Evolutionary conservation across 2,113 vertebrate genomes (phyloP).

Genomic region (Coptodon bakossiorum): DNA sequence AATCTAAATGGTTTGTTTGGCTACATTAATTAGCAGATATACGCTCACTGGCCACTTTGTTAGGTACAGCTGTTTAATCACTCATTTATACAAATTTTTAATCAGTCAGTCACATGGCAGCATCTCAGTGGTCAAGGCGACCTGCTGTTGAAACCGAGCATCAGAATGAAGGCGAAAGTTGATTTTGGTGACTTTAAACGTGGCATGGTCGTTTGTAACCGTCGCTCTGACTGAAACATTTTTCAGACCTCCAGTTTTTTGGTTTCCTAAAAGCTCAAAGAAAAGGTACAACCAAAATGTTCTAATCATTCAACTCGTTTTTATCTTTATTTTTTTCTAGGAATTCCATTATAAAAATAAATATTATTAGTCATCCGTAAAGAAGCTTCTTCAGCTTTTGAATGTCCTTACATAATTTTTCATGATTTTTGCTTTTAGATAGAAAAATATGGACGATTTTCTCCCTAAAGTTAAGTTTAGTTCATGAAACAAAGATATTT

Average conservation of each 20-base stretch:
- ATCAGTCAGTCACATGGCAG: background rate
- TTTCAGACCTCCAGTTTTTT: background rate
- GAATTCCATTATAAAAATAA: background rate
- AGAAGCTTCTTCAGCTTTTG: background rate
- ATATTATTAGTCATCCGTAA: background rate
- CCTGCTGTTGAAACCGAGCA: background rate
- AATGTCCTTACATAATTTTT: background rate
- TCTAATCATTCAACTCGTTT: background rate
- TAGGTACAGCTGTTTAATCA: background rate
- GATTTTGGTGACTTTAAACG: background rate
- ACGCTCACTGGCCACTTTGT: background rate
- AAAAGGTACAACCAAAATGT: background rate
- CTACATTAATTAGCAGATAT: background rate
- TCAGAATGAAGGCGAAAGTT: background rate
- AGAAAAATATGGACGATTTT: accelerated
- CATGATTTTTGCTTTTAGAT: background rate
- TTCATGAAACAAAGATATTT: background rate
- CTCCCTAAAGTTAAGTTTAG: background rate
- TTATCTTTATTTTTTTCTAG: accelerated
- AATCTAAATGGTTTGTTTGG: background rate
- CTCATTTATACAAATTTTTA: background rate
- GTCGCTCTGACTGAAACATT: background rate
- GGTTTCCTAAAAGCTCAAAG: background rate
- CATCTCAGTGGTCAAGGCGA: background rate
- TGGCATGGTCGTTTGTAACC: background rate